Evolutionary conservation across 2,797 vertebrate species (phyloP), one percentile per base, ranked within the genome.

Genomic region (Distichodus sexfasciatus): DNA sequence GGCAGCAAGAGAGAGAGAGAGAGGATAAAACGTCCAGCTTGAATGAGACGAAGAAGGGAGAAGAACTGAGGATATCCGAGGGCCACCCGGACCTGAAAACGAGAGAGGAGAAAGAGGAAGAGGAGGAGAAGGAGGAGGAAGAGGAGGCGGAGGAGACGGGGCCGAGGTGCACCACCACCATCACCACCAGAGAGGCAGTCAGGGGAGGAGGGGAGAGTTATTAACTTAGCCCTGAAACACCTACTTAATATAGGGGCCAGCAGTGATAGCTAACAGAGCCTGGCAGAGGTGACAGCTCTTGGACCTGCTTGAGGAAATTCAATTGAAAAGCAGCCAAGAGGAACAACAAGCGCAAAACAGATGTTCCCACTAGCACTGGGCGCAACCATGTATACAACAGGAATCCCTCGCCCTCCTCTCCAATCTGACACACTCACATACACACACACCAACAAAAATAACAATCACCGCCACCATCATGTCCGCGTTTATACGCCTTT

Each of bases 221-320:
- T 97, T 96, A 97, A 93, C 94, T 97, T 94, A 97, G 95, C 96
- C 95, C 95, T 98, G 96, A 98, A 95, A 94, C 93, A 94, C 93
- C 94, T 94, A 90, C 94, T 97, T 97, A 96, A 96, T 96, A 95
- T 94, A 90, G 93, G 94, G 94, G 90, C 94, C 91, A 87, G 92
- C 87, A 85, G 91, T 94, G 94, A 95, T 94, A 93, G 91, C 94
- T 96, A 96, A 95, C 96, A 96, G 95, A 96, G 92, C 94, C 95
- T 95, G 91, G 94, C 94, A 92, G 91, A 93, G 87, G 94, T 96
- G 95, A 96, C 95, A 96, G 94, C 94, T 94, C 92, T 88, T 93
- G 93, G 95, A 93, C 94, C 94, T 96, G 96, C 95, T 92, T 92
- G 93, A 96, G 92, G 92, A 98, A 98, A 97, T 98, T 94, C 96